Base-by-base conservation (phyloP, 2,888 invertebrate genomes). In the Cryptocephalus primarius region DNA sequence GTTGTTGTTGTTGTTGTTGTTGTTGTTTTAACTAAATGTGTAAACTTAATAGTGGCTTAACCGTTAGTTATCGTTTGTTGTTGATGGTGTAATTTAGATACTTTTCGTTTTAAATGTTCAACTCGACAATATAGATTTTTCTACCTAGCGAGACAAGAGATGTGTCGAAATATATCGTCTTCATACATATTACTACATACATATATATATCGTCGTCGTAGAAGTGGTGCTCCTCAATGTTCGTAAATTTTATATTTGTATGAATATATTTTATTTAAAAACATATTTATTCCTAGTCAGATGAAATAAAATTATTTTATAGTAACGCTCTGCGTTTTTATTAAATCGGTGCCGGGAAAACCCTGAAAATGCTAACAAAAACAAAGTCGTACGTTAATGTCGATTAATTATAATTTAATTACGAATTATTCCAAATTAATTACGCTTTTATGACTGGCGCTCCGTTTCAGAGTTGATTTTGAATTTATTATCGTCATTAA, bases 231-330 rank as follows among this genome's bases (percentile, higher is more conserved):
- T 57, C 54, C 54, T 54, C 53, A 55, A 57, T 51, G 58, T 59
- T 61, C 60, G 60, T 61, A 59, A 59, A 61, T 63, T 64, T 64
- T 62, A 62, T 63, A 64, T 61, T 62, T 64, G 60, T 61, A 63
- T 58, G 46, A 40, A 54, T 54, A 55, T 56, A 45, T 51, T 22
- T 22, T 22, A 22, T 22, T 22, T 22, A 22, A 22, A 6, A 22
- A 22, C 22, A 22, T 22, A 22, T 22, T 22, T 22, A 22, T 22
- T 22, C 22, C 22, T 22, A 22, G 49, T 50, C 49, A 55, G 51
- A 54, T 54, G 51, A 55, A 59, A 59, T 55, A 56, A 59, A 59
- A 38, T 39, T 62, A 61, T 63, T 63, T 63, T 64, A 56, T 59
- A 57, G 52, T 48, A 53, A 45, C 38, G 11, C n/a, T n/a, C 22